Percentiles rank a stretch among this genome's conserved stretches.
These are phyloP conservation scores for Crotophaga sulcirostris DNA, from an alignment of 2,113 vertebrate species.

Conservation along the genomic window DNA sequence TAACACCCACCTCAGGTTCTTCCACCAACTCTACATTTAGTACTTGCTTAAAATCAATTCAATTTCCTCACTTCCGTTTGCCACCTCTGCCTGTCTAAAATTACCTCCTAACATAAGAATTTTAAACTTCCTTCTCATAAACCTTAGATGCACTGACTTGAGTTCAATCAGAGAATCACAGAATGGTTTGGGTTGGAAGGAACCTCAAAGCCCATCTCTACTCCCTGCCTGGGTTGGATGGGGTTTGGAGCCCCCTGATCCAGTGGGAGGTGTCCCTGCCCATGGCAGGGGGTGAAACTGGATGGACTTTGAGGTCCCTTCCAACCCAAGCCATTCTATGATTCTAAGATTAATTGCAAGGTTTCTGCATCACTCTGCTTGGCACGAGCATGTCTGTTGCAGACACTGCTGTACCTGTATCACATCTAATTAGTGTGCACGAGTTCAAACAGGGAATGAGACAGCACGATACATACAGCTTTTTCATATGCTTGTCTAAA, in stretches of 20 bases:
- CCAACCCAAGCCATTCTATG: too few species aligned
- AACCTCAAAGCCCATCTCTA: too few species aligned
- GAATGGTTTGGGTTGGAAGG: too few species aligned
- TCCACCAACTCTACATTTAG: background rate
- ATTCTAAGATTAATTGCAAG: background rate
- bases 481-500: background rate
- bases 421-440: accelerated
- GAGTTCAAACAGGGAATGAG: background rate
- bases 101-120: background rate
- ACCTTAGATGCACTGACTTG: background rate
- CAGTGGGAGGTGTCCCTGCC: too few species aligned
- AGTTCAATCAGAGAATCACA: background rate
- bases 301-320: too few species aligned
- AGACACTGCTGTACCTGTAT: background rate
- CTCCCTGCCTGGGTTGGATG: too few species aligned
- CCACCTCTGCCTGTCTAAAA: background rate
- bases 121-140: background rate
- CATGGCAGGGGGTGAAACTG: too few species aligned
- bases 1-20: background rate
- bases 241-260: too few species aligned
- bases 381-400: background rate
- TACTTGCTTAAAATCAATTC: background rate
- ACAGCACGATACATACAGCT: background rate
- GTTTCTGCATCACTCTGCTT: too few species aligned
- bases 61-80: background rate